Evolutionary conservation across 2,113 vertebrate species (phyloP).

Genomic region (Heterocephalus glaber): DNA sequence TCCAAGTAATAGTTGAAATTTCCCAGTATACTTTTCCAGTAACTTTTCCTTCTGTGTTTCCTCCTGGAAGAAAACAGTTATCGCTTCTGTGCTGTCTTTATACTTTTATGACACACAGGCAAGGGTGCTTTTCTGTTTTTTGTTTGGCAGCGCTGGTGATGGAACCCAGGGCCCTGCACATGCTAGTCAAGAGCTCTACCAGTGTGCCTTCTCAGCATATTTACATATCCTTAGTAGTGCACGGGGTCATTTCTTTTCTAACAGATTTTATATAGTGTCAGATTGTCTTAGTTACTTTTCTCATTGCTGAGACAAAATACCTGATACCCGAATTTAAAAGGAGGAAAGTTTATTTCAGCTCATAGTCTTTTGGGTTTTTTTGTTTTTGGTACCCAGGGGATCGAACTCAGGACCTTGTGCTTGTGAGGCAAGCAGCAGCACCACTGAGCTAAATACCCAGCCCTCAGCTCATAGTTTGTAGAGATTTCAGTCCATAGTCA

Average conservation of each 20-base stretch:
- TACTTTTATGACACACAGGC: background rate
- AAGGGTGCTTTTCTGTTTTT: background rate
- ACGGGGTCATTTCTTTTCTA: background rate
- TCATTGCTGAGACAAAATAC: background rate
- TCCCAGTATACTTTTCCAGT: background rate
- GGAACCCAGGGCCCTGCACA: background rate
- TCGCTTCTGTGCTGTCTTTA: background rate
- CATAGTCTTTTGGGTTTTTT: no score
- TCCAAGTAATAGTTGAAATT: background rate
- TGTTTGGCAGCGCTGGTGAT: background rate
- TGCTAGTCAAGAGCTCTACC: background rate
- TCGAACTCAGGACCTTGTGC: no score
- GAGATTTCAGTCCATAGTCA: background rate
- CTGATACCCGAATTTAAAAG: background rate
- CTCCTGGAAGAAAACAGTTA: background rate
- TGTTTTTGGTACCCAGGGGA: no score
- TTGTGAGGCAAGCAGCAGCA: no score
- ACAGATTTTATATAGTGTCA: background rate
- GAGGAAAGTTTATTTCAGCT: background rate
- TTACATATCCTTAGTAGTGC: background rate
- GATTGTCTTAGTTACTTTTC: background rate
- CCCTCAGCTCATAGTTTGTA: background rate
- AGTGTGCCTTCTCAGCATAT: background rate
- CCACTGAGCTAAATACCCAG: no score
- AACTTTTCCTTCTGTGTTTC: background rate